Evolutionary conservation across 2,113 vertebrate species (phyloP).

Genomic region (Dinomys branickii): DNA sequence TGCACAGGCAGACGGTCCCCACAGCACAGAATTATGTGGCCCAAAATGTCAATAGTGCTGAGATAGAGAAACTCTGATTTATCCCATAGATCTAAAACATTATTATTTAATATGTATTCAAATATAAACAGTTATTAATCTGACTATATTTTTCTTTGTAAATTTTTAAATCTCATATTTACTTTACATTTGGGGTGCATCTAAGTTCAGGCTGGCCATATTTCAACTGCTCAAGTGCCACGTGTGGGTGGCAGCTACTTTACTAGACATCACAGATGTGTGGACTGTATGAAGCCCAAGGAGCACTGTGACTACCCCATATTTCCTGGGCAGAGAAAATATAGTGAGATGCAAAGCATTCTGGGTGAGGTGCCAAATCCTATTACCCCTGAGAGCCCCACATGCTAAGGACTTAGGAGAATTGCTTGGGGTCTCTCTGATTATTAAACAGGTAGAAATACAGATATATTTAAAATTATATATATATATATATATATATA

Average conservation of each 20-base stretch:
- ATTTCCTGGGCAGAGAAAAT: not conserved
- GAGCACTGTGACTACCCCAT: not conserved
- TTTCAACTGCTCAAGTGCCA: not conserved
- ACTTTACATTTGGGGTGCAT: not conserved
- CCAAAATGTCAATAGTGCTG: not conserved
- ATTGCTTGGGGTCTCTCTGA: not conserved
- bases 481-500: no score
- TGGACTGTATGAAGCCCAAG: not conserved
- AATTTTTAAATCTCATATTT: not conserved
- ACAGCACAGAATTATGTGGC: not conserved
- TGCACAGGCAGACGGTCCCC: not conserved
- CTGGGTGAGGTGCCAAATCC: not conserved
- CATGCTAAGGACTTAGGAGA: not conserved
- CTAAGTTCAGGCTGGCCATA: not conserved
- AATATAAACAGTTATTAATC: not conserved
- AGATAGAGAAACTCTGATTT: not conserved
- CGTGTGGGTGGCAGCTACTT: fast-evolving
- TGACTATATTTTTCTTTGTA: not conserved
- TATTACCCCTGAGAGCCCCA: not conserved
- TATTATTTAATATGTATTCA: not conserved
- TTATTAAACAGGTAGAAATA: not conserved
- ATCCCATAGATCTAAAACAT: not conserved
- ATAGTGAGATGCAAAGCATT: not conserved
- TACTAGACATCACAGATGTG: fast-evolving
- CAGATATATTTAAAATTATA: not conserved